A percentile compares a stretch with the other conserved stretches of the same genome.
These are phyloP conservation scores for Lasioglossum baleicum DNA, from an alignment of 1,140 invertebrate genomes.

Conservation along the genomic window DNA sequence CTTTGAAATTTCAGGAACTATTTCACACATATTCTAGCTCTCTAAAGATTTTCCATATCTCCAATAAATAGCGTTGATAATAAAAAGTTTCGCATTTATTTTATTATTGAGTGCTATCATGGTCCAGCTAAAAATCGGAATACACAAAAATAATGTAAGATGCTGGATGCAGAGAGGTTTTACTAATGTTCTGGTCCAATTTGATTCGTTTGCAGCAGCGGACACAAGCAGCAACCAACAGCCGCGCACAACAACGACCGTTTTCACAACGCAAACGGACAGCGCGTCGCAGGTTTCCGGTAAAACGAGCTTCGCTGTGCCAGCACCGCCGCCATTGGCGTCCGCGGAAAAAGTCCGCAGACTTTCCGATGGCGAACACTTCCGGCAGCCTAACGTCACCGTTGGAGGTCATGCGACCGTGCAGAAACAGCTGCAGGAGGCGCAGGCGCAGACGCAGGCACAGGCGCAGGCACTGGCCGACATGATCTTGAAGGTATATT, in stretches of 20 bases:
- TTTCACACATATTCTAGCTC: too few relatives aligned
- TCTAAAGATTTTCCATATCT: too few relatives aligned
- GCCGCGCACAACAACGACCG: conserved; percentile 76
- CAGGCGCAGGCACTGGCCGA: conserved; percentile 79
- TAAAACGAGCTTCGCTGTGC: conserved; percentile 83
- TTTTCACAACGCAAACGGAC: conserved; percentile 79
- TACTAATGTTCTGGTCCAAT: too few relatives aligned
- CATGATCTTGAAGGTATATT: conserved; percentile 77
- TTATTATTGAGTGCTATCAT: too few relatives aligned
- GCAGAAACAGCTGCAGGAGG: conserved; percentile 81
- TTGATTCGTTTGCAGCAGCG: conserved; percentile 73
- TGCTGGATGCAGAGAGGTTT: too few relatives aligned
- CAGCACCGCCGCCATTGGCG: conserved; percentile 81
- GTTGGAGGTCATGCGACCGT: conserved; percentile 72
- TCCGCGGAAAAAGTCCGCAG: conserved; percentile 81
- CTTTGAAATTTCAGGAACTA: too few relatives aligned
- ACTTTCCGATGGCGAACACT: conserved; percentile 84
- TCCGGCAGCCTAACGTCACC: conserved; percentile 81
- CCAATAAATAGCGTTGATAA: too few relatives aligned
- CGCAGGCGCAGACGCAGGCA: conserved; percentile 81
- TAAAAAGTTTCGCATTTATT: too few relatives aligned
- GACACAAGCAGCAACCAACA: conserved; percentile 79
- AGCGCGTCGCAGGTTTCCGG: conserved; percentile 74
- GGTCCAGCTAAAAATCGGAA: too few relatives aligned
- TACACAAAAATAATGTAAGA: too few relatives aligned